These are phyloP conservation scores for Zoanthus solanderi DNA, from an alignment of 92 coral and sea anemone genomes.

Conservation along the genomic window DNA sequence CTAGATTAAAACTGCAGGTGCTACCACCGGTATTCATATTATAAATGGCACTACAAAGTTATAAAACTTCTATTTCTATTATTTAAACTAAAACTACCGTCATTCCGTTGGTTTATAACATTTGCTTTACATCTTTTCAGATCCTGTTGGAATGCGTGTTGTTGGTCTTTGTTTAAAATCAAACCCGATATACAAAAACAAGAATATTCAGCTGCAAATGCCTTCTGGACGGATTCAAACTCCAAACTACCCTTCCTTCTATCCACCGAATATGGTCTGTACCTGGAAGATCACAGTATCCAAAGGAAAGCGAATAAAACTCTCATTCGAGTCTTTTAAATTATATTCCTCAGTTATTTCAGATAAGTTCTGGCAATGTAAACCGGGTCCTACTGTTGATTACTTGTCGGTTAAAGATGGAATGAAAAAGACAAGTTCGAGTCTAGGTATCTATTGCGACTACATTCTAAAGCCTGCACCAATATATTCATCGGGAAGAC, in stretches of 20 bases:
- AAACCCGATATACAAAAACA: neutral
- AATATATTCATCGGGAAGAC: neutral
- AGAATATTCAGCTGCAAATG: neutral
- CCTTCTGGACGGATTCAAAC: slow-evolving; percentile 67
- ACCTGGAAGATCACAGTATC: slow-evolving; percentile 71
- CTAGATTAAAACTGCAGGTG: too few species aligned
- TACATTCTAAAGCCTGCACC: neutral
- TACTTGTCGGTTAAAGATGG: neutral
- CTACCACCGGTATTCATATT: too few species aligned
- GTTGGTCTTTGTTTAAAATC: neutral
- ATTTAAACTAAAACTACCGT: too few species aligned
- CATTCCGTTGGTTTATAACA: too few species aligned
- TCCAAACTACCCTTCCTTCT: slow-evolving; percentile 66
- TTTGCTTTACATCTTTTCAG: neutral
- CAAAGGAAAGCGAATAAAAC: slow-evolving; percentile 44
- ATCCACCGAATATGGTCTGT: slow-evolving; percentile 66
- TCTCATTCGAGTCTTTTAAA: slow-evolving; percentile 67
- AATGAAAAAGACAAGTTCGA: neutral
- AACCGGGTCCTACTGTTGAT: neutral
- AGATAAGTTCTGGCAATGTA: neutral
- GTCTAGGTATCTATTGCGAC: neutral
- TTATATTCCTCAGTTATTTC: neutral
- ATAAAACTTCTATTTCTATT: too few species aligned
- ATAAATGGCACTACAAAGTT: too few species aligned
- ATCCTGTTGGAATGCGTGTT: neutral